Percentiles rank a stretch among this genome's conserved stretches.
Evolutionary conservation across 2,888 invertebrate genomes (phyloP).

Genomic region (Quadroppia sp.): DNA sequence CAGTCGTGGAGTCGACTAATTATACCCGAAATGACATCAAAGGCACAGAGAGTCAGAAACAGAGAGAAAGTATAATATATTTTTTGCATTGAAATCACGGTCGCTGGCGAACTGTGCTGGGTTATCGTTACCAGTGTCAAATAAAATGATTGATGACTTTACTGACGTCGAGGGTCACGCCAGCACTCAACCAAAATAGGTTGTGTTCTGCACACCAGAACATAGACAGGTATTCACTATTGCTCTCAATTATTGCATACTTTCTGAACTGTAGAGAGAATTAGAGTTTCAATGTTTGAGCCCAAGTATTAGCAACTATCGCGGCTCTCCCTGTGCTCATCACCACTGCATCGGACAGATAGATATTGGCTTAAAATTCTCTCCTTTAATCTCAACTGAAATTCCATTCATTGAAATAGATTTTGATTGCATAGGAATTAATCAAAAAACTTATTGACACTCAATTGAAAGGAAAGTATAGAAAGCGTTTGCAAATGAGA

Average conservation of each 20-base stretch:
- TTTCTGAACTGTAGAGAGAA: background rate
- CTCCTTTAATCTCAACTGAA: slow-evolving; percentile 39
- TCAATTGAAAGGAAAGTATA: background rate
- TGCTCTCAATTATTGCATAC: background rate
- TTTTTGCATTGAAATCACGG: slow-evolving; percentile 24
- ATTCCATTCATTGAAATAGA: background rate
- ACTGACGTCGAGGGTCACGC: slow-evolving; percentile 27
- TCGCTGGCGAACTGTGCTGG: slow-evolving; percentile 3
- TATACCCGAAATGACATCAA: slow-evolving; percentile 30
- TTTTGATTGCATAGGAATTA: background rate
- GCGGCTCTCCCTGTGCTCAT: background rate
- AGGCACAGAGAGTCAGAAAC: background rate
- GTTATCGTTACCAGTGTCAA: slow-evolving; percentile 32
- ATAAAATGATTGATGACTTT: slow-evolving; percentile 31
- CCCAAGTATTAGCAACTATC: background rate
- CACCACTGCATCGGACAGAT: background rate
- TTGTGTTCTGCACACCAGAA: background rate
- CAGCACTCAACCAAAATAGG: slow-evolving; percentile 31
- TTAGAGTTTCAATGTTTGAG: background rate
- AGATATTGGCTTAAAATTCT: slow-evolving; percentile 1
- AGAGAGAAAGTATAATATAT: background rate
- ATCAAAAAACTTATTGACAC: background rate
- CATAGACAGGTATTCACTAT: slow-evolving; percentile 2
- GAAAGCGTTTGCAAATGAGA: background rate
- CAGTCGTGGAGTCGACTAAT: slow-evolving; percentile 20